These are phyloP conservation scores for Laticauda colubrina DNA, from an alignment of 2,113 vertebrate genomes.

Conservation along the genomic window DNA sequence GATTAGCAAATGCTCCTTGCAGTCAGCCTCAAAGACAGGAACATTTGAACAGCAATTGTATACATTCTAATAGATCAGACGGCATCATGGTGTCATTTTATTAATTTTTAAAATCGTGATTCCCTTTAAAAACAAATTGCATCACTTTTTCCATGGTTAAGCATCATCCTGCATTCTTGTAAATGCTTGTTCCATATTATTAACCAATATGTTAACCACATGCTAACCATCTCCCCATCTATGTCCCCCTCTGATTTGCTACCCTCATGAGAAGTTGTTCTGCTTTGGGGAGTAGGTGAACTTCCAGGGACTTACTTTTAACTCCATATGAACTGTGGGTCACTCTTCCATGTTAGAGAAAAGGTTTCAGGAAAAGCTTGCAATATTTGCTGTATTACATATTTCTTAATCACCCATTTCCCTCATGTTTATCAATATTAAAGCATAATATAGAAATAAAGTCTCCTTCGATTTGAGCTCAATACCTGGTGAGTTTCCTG, in stretches of 20 bases:
- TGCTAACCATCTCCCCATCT: background rate
- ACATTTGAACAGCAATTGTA: background rate
- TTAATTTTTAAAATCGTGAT: background rate
- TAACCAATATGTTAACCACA: background rate
- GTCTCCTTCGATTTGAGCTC: background rate
- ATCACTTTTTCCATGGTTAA: background rate
- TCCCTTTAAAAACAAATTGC: background rate
- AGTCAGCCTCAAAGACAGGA: background rate
- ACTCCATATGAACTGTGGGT: background rate
- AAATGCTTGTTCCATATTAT: background rate
- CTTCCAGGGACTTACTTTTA: background rate
- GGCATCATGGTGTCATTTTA: background rate
- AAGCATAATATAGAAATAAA: background rate
- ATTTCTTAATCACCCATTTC: background rate
- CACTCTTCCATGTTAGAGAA: background rate
- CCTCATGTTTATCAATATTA: background rate
- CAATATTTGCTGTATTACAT: background rate
- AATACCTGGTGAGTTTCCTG: background rate
- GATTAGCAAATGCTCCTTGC: background rate
- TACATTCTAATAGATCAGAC: background rate
- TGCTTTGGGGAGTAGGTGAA: background rate
- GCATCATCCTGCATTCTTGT: background rate
- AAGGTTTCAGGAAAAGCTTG: background rate
- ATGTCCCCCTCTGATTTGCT: background rate
- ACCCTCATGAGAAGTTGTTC: background rate